Base-by-base conservation (phyloP, 2,888 invertebrate genomes). In the Cephus nigrinus region DNA sequence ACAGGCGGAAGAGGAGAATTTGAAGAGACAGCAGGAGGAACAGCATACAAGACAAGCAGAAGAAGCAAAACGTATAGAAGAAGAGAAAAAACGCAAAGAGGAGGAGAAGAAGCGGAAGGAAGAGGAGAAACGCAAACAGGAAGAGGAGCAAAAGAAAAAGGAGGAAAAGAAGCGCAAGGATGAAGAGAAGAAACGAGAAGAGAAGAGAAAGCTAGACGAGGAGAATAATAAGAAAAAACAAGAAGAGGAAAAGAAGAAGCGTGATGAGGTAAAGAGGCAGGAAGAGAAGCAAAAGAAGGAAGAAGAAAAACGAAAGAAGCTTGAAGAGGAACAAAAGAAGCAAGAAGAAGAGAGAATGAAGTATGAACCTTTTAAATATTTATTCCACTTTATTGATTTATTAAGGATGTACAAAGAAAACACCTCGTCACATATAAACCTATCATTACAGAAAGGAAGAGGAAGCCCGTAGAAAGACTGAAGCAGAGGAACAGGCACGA, bases 161-260 rank as follows among this genome's bases (percentile, higher is more conserved):
- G 93, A 93, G 79, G 93, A 94, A 78, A 92, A 92, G 84, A 91
- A 92, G 75, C 92, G 92, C 75, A 93, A 92, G 78, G 93, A 93
- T 82, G 91, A 93, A 75, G 93, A 90, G 77, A 92, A 89, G 89
- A 93, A 87, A 88, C 92, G 83, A 85, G 93, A 90, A 87, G 93
- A 89, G 87, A 93, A 91, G 89, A 92, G 80, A 87, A 93, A 90
- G 90, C 92, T 83, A 86, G 93, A 91, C 83, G 93, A 87, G 73
- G 91, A 91, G 77, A 87, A 88, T 23, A 88, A 90, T 76, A 84
- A 90, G 81, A 92, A 91, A 79, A 92, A 90, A 78, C 92, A 92
- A 80, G 93, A 92, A 82, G 91, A 92, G 78, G 91, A 93, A 80
- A 90, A 88, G 81, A 91, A 87, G 80, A 89, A 88, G 80, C 88